These are phyloP conservation scores for Drosophila nigrodunni DNA, from an alignment of 1,140 invertebrate species.

Conservation along the genomic window DNA sequence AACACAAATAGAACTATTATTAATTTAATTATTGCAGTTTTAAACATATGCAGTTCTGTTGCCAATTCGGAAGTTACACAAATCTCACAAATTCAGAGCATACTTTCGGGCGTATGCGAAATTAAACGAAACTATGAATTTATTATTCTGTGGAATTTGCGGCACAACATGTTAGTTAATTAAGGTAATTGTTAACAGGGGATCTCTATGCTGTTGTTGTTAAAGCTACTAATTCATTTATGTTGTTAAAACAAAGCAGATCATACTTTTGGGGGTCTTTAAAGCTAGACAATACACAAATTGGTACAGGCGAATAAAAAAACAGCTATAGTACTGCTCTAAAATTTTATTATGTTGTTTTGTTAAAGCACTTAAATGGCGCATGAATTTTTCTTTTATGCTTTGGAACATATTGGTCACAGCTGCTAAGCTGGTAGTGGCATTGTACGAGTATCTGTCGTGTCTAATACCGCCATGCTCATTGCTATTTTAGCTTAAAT, in stretches of 20 bases:
- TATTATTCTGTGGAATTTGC: background rate
- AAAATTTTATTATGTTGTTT: conserved; percentile 7
- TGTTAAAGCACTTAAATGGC: background rate
- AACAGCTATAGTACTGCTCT: background rate
- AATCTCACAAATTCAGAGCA: background rate
- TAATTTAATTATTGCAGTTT: background rate
- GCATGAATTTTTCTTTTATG: background rate
- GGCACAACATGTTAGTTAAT: background rate
- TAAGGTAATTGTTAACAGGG: conserved; percentile 5
- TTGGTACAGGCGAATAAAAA: background rate
- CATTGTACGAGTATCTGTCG: conserved; percentile 9
- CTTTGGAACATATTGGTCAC: conserved; percentile 5
- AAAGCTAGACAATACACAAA: background rate
- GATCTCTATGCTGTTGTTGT: background rate
- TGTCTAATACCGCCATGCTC: background rate
- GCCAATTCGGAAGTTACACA: background rate
- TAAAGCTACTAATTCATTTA: conserved; percentile 2
- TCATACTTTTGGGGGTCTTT: background rate
- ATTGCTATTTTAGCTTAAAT: conserved; percentile 11
- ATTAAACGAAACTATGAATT: background rate
- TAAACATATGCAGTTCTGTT: conserved; percentile 2
- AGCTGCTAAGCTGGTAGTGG: conserved; percentile 35
- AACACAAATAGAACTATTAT: background rate
- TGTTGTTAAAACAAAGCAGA: background rate
- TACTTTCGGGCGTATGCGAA: background rate